Conservation (phyloP, 2,888 invertebrate genomes). For the Lamellibrachia columna region DNA sequence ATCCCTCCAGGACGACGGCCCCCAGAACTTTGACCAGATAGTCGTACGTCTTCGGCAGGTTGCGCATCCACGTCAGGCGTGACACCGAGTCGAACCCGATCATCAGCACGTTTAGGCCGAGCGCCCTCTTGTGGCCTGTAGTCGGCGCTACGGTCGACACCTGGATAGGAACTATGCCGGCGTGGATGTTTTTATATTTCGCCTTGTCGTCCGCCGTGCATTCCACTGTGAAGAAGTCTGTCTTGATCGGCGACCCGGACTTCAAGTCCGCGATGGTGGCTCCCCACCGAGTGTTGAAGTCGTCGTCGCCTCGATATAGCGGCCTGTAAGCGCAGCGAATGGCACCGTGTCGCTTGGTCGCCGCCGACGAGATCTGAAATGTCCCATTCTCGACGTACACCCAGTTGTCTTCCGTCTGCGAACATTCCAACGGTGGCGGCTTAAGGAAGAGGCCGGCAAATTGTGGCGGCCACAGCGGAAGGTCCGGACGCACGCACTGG, state of each 20-base stretch:
- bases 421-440: not conserved
- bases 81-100: conserved; percentile 21
- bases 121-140: conserved; percentile 45
- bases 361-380: not conserved
- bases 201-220: conserved; percentile 52
- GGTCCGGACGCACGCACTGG: not conserved
- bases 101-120: conserved; percentile 14
- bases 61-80: not conserved
- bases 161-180: conserved; percentile 67
- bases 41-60: not conserved
- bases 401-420: not conserved
- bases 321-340: not conserved
- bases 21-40: not conserved
- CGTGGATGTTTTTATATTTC: conserved; percentile 76
- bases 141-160: not conserved
- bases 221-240: conserved; percentile 58
- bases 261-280: not conserved
- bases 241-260: conserved; percentile 45
- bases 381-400: conserved; percentile 20
- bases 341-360: not conserved
- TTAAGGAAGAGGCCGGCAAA: not conserved
- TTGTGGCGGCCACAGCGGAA: not conserved
- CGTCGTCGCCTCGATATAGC: not conserved
- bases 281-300: not conserved
- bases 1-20: conserved; percentile 33